phyloP scores from a whole-genome alignment of 2,888 invertebrate genomes.

The Stictocephala bisonia region DNA sequence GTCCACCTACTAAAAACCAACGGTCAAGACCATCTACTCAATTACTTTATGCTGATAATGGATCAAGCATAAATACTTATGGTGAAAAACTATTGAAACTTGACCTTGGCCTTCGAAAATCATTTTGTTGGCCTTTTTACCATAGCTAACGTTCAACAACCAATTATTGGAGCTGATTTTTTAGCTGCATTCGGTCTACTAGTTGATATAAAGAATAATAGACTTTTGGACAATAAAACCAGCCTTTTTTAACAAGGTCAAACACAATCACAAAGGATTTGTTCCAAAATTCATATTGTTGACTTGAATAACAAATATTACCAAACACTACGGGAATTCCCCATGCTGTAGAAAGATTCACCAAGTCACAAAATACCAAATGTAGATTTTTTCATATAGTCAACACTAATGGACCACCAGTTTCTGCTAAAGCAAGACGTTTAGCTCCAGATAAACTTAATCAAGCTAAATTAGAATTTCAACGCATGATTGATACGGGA shows the following conservation, averaged over 20 bases:
- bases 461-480: conserved; percentile 54
- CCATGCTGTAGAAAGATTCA: not conserved
- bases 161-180: conserved; percentile 52
- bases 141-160: conserved; percentile 46
- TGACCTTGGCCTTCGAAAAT: conserved; percentile 47
- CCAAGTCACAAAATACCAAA: not conserved
- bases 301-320: not conserved
- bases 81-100: conserved; percentile 38
- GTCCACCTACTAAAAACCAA: too few relatives aligned
- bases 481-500: conserved; percentile 53
- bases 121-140: conserved; percentile 50
- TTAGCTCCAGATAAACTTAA: conserved; percentile 55
- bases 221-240: conserved; percentile 39
- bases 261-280: not conserved
- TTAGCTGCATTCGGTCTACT: conserved; percentile 31
- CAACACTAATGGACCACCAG: conserved; percentile 50
- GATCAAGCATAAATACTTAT: conserved; percentile 45
- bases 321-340: conserved; percentile 16
- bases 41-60: conserved; percentile 49
- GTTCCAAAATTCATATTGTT: not conserved
- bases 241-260: not conserved
- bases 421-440: conserved; percentile 48
- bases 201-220: conserved; percentile 41
- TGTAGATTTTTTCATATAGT: conserved; percentile 48
- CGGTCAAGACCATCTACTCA: not conserved